phyloP scores from a whole-genome alignment of 2,797 vertebrate genomes.

The Cichlasoma orientale region DNA sequence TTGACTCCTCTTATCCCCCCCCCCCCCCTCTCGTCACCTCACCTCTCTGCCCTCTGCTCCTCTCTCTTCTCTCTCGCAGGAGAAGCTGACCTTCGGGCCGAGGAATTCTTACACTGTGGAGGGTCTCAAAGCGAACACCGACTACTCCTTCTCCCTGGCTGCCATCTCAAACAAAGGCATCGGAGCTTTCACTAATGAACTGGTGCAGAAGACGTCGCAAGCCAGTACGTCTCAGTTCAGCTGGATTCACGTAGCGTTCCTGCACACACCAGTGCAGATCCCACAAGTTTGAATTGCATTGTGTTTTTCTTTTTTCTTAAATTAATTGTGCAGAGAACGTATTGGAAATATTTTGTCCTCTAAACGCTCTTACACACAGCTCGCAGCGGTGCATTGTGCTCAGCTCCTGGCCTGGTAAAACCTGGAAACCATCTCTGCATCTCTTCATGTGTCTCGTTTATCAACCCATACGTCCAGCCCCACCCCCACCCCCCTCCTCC shows the following conservation, averaged over 20 bases:
- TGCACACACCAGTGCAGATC: background rate
- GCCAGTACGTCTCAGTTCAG: constrained; percentile 91
- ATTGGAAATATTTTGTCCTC: constrained; percentile 32
- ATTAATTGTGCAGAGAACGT: constrained; percentile 34
- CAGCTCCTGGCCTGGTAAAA: constrained; percentile 46
- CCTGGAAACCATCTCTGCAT: constrained; percentile 36
- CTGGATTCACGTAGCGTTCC: constrained; percentile 15
- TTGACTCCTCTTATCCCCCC: constrained; percentile 1
- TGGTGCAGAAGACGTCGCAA: constrained; percentile 95
- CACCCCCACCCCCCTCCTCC: constrained; percentile 10
- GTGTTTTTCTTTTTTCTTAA: background rate
- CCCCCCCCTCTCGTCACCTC: background rate
- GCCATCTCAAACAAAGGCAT: constrained; percentile 95
- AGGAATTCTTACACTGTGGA: constrained; percentile 88
- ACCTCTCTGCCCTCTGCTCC: constrained; percentile 34
- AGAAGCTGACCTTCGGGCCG: constrained; percentile 90
- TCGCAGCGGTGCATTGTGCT: constrained; percentile 18
- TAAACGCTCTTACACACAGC: constrained; percentile 23
- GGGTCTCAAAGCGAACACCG: constrained; percentile 93
- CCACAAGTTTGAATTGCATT: constrained; percentile 11
- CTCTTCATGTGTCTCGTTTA: constrained; percentile 58
- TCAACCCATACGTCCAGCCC: constrained; percentile 60
- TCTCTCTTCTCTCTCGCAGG: constrained; percentile 71
- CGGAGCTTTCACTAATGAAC: constrained; percentile 93
- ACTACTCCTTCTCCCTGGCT: constrained; percentile 95